phyloP scores from a whole-genome alignment of 2,797 vertebrate species.

The Pangasius macronema region DNA sequence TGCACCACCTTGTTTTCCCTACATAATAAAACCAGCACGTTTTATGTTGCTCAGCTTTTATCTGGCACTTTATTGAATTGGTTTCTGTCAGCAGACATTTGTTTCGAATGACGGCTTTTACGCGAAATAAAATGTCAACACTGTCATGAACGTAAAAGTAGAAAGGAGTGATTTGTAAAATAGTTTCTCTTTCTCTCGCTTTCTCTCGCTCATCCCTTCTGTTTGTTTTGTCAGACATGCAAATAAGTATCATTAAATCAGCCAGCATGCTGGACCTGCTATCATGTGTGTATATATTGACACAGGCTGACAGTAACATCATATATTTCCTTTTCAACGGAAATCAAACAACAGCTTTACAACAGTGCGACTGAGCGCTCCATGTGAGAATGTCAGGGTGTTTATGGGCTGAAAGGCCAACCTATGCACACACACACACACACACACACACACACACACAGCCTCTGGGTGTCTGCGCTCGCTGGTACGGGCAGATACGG shows the following conservation, averaged over 20 bases:
- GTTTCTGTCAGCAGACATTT: neutral
- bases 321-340: constrained; percentile 18
- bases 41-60: neutral
- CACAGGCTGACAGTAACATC: neutral
- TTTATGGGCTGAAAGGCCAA: constrained; percentile 16
- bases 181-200: neutral
- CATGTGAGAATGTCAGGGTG: constrained; percentile 21
- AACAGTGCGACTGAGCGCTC: neutral
- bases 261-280: neutral
- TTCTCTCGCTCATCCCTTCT: neutral
- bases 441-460: neutral
- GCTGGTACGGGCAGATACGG: constrained; percentile 39
- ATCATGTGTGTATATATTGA: constrained; percentile 2
- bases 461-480: constrained; percentile 5
- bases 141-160: neutral
- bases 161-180: neutral
- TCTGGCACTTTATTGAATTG: neutral
- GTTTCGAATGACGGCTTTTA: neutral
- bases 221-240: constrained; percentile 2
- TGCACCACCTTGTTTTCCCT: neutral
- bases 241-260: neutral
- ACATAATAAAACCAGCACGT: neutral
- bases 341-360: constrained; percentile 10
- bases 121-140: neutral
- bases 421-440: neutral